Evolutionary conservation across 2,113 vertebrate genomes (phyloP).

Genomic region (Austrofundulus limnaeus): DNA sequence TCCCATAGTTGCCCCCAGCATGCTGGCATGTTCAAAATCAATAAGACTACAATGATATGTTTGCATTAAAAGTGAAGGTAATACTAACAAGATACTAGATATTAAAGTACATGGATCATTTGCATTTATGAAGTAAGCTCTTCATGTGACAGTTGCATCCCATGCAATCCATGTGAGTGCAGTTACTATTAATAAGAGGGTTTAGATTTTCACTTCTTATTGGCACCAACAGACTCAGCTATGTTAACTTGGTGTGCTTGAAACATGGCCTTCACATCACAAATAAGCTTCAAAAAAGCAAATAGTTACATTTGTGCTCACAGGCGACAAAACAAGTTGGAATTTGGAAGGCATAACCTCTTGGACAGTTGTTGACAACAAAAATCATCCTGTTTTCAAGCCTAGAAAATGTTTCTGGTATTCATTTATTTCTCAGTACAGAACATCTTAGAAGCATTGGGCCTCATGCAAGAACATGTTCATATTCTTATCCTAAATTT

Average conservation of each 20-base stretch:
- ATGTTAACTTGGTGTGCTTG: conserved; percentile 29
- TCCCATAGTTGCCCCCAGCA: no score
- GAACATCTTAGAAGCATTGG: not conserved
- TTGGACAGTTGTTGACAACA: no score
- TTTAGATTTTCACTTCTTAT: conserved; percentile 30
- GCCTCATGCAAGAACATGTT: no score
- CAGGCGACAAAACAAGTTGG: not conserved
- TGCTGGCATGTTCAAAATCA: no score
- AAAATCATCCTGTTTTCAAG: not conserved
- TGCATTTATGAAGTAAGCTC: not conserved
- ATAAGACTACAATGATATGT: not conserved
- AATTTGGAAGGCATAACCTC: not conserved
- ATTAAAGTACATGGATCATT: not conserved
- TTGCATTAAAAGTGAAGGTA: not conserved
- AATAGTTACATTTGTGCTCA: conserved; percentile 23
- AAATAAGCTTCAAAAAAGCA: conserved; percentile 15
- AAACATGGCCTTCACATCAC: conserved; percentile 12
- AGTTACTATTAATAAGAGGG: conserved; percentile 26
- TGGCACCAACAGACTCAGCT: conserved; percentile 14
- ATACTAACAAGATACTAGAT: no score
- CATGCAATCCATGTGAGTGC: not conserved
- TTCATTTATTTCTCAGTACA: not conserved
- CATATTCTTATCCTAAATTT: no score
- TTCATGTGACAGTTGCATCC: conserved; percentile 6
- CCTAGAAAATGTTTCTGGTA: not conserved